Conservation (phyloP, 2,888 invertebrate genomes). For the Chalcosyrphus nemorum region DNA sequence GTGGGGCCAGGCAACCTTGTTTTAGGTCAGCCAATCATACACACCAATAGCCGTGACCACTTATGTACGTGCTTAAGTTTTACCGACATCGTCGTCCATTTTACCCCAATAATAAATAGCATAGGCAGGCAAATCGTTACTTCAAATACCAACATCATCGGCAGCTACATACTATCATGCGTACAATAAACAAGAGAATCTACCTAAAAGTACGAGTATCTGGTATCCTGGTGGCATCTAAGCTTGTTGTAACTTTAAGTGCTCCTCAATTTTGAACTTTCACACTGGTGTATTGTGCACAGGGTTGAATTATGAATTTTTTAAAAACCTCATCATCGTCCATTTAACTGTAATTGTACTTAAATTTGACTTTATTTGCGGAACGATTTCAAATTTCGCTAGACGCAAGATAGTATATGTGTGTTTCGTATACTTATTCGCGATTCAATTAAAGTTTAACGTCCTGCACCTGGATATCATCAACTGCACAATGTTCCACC, state of each 20-base stretch:
- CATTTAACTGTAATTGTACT: background rate
- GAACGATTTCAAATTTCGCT: background rate
- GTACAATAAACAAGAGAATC: constrained; percentile 5
- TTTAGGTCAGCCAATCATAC: constrained; percentile 41
- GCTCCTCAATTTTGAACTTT: constrained; percentile 12
- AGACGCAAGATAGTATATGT: background rate
- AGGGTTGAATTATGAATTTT: constrained; percentile 2
- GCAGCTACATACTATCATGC: constrained; percentile 1
- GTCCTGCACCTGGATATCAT: constrained; percentile 22
- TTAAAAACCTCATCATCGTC: background rate
- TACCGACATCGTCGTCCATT: background rate
- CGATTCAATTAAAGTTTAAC: constrained; percentile 29
- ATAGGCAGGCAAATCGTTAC: background rate
- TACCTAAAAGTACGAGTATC: background rate
- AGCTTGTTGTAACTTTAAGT: background rate
- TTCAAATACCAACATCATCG: background rate
- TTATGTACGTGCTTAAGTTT: background rate
- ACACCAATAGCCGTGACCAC: background rate
- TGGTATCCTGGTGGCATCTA: background rate
- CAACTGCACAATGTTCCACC: constrained; percentile 26
- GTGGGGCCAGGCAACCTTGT: constrained; percentile 46
- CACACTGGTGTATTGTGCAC: background rate
- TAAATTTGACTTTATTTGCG: constrained; percentile 6
- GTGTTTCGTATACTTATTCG: background rate
- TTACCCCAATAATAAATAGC: no score